phyloP scores from a whole-genome alignment of 92 coral and sea anemone genomes.

The Epizoanthus fatuus region DNA sequence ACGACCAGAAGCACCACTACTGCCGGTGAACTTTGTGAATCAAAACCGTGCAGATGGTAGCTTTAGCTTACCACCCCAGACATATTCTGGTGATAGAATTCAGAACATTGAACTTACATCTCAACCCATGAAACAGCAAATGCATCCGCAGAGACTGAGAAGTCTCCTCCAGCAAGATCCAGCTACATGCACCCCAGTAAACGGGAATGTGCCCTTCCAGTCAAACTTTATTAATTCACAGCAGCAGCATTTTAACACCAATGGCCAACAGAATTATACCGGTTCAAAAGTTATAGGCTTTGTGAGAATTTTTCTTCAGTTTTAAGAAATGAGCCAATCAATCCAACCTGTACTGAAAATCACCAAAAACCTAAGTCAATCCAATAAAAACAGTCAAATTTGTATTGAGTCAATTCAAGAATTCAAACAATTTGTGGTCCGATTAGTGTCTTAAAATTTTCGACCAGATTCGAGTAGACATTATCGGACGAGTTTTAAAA shows the following conservation, averaged over 20 bases:
- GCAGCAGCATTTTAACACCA: constrained; percentile 15
- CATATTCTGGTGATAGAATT: background rate
- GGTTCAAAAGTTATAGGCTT: too few species aligned
- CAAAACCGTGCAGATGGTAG: constrained; percentile 8
- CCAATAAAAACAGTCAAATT: too few species aligned
- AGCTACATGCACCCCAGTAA: background rate
- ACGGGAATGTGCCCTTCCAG: background rate
- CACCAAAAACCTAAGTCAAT: too few species aligned
- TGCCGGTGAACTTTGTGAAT: background rate
- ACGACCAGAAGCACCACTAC: background rate
- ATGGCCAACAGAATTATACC: constrained; percentile 24
- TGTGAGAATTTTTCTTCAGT: too few species aligned
- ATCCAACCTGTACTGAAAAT: too few species aligned
- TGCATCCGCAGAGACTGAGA: constrained; percentile 8
- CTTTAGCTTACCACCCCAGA: background rate
- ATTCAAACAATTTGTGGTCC: too few species aligned
- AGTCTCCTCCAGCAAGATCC: constrained; percentile 1
- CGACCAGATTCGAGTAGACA: too few species aligned
- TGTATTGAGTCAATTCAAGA: too few species aligned
- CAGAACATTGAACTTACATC: constrained; percentile 16
- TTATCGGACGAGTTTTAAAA: too few species aligned
- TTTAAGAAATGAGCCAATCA: too few species aligned
- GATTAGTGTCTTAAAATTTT: too few species aligned
- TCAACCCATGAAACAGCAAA: constrained; percentile 13
- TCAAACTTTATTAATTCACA: constrained; percentile 4